Conservation (phyloP, 2,797 vertebrate genomes). For the Platalea minor region DNA sequence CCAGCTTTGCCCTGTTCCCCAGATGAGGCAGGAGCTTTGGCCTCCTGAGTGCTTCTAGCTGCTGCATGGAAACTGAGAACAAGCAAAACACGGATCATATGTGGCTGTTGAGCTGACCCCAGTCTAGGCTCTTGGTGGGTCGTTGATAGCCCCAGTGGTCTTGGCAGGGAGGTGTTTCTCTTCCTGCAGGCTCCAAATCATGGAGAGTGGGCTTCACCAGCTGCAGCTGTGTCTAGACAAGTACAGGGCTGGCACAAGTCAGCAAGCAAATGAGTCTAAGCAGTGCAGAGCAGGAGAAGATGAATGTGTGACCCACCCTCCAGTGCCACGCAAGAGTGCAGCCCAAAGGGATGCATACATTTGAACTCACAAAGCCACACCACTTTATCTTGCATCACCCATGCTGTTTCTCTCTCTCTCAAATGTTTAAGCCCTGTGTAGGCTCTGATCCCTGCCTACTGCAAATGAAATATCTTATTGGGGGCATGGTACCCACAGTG, state of each 20-base stretch:
- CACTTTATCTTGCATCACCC: neutral
- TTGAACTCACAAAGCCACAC: neutral
- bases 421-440: neutral
- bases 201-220: too few relatives aligned
- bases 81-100: neutral
- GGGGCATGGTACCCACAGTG: neutral
- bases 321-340: neutral
- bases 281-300: neutral
- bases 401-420: neutral
- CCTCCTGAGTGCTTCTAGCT: neutral
- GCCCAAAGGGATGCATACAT: fast-evolving
- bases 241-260: neutral
- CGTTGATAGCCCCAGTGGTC: neutral
- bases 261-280: neutral
- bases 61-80: neutral
- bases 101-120: neutral
- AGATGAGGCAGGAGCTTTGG: neutral
- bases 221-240: neutral
- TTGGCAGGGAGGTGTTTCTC: neutral
- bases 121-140: neutral
- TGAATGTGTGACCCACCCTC: neutral
- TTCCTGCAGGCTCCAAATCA: neutral
- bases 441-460: neutral
- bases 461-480: neutral
- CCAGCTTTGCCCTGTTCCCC: neutral